Percentiles rank a stretch among this genome's conserved stretches.
Evolutionary conservation across 2,888 invertebrate species (phyloP).

Genomic region (Drosophila stalkeri): DNA sequence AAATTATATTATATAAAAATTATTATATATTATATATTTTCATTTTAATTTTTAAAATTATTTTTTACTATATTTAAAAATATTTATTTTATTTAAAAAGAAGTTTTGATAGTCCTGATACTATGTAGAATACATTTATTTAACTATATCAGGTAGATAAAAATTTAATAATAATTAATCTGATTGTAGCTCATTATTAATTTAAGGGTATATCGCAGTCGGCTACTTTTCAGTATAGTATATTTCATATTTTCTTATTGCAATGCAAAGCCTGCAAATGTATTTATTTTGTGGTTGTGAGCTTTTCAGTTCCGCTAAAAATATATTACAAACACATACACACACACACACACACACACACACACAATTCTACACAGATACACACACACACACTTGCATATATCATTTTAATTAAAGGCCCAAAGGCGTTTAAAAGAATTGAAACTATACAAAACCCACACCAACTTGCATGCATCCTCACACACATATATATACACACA

Average conservation of each 20-base stretch:
- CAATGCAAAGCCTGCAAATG: conserved; percentile 32
- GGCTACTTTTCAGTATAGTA: background rate
- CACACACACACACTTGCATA: background rate
- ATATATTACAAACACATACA: background rate
- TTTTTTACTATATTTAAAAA: too few relatives aligned
- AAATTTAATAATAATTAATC: too few relatives aligned
- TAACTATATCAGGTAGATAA: too few relatives aligned
- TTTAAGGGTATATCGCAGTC: conserved; percentile 1
- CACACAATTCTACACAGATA: background rate
- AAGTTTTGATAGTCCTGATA: too few relatives aligned
- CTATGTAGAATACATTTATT: too few relatives aligned
- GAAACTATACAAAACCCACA: conserved; percentile 4
- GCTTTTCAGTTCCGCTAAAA: conserved; percentile 28
- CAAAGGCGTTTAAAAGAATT: conserved; percentile 16
- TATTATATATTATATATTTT: too few relatives aligned
- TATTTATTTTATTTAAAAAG: too few relatives aligned
- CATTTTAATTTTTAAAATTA: too few relatives aligned
- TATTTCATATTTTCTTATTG: conserved; percentile 26
- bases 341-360: background rate
- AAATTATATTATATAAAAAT: too few relatives aligned
- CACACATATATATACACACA: background rate
- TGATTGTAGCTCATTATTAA: background rate
- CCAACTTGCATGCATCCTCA: background rate
- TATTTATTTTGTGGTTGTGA: conserved; percentile 53
- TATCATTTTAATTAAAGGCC: conserved; percentile 49